Base-by-base conservation (phyloP, 2,888 invertebrate species). In the Physocephala rufipes region DNA sequence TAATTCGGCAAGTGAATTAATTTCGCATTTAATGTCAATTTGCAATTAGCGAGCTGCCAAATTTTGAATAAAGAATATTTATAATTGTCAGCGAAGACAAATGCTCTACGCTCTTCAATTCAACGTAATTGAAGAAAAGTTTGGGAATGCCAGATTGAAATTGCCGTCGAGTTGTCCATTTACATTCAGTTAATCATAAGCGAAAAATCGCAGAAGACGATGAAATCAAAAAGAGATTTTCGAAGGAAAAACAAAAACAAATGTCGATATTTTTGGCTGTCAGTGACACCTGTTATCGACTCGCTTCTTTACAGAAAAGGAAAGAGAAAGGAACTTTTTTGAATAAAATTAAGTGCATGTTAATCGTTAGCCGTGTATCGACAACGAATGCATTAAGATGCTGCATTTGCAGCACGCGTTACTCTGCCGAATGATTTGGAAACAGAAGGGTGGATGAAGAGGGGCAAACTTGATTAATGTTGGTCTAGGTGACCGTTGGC, bases 261-360 rank as follows among this genome's bases (percentile, higher is more conserved):
- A 30, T 5, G 24, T 0, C 15, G 7, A 28, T 45, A n/a, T n/a
- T 19, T 7, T 26, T 64, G 19, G 16, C 47, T 63, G 45, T 30
- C 53, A 36, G 15, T 51, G 68, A 68, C 68, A 68, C 68, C 68
- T 68, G 68, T 62, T 68, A 30, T 47, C 61, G 51, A 36, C 30
- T 36, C 16, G 36, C 19, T 30, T 51, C 47, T 49, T 49, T 19
- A 19, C 49, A 55, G n/a, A 58, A 55, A 36, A 43, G n/a, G 30
- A 21, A 65, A 9, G 28, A n/a, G n/a, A n/a, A n/a, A n/a, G n/a
- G n/a, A 36, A 4, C 36, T 36, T n/a, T 51, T 28, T 21, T 30
- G 24, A 26, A 51, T 49, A 43, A 51, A 53, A 62, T 68, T 61
- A 68, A 68, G 68, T 51, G 51, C 19, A 62, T 30, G 61, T 62